Conservation (phyloP, 1,140 invertebrate species). For the Brachionus koreanus region DNA sequence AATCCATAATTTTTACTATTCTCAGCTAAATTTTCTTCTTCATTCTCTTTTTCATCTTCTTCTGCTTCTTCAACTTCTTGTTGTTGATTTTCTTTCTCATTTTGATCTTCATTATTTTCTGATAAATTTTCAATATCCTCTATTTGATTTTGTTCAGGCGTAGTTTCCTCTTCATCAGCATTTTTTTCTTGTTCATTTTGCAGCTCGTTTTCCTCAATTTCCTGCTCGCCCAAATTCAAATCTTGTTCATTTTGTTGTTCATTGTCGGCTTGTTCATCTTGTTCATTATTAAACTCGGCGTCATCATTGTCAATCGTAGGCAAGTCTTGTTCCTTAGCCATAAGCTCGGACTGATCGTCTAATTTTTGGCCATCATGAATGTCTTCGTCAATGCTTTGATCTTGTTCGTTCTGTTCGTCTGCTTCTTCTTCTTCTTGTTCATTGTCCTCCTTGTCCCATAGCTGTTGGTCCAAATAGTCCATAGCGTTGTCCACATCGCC, state of each 20-base stretch:
- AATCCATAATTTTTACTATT: neutral
- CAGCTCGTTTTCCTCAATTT: neutral
- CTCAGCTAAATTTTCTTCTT: neutral
- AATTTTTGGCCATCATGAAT: neutral
- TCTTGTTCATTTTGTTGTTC: neutral
- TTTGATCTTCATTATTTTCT: neutral
- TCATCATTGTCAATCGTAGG: constrained; percentile 28
- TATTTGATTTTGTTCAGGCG: neutral
- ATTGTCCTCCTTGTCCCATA: constrained; percentile 22
- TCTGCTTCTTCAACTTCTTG: neutral
- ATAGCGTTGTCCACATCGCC: constrained; percentile 14
- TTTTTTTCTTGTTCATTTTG: neutral
- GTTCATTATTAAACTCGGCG: neutral
- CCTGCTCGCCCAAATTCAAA: neutral
- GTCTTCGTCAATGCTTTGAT: neutral
- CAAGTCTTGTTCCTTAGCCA: constrained; percentile 1
- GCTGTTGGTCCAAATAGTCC: constrained; percentile 40
- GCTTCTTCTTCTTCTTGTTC: neutral
- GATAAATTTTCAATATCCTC: neutral
- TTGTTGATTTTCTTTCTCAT: constrained; percentile 1
- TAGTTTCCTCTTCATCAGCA: neutral
- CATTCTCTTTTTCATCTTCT: neutral
- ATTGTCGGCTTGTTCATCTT: neutral
- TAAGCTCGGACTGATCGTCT: neutral
- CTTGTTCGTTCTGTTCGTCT: neutral